Evolutionary conservation across 2,113 vertebrate species (phyloP).

Genomic region (Gnathonemus echidnorhynchus): DNA sequence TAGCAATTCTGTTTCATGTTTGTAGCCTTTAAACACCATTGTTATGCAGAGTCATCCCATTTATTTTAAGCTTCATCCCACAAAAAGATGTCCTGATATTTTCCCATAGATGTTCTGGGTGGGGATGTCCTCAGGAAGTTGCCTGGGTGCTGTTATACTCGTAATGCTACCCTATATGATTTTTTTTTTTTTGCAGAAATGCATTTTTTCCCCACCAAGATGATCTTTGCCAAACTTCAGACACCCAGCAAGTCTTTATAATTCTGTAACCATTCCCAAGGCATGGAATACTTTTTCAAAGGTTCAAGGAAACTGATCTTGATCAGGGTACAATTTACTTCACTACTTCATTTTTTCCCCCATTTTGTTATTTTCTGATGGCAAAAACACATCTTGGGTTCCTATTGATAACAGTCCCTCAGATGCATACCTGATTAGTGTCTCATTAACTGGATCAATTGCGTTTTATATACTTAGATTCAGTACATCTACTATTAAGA

Average conservation of each 20-base stretch:
- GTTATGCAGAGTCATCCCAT: background rate
- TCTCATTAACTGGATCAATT: background rate
- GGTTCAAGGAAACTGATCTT: background rate
- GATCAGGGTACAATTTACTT: background rate
- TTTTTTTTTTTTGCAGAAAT: background rate
- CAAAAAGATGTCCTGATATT: background rate
- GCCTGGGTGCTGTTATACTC: background rate
- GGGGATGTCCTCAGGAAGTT: background rate
- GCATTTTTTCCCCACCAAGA: background rate
- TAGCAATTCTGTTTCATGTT: background rate
- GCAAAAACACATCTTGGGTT: background rate
- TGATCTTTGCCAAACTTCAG: background rate
- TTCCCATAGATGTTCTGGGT: background rate
- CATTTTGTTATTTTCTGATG: background rate
- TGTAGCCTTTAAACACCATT: background rate
- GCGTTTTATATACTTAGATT: background rate
- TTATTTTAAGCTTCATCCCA: background rate
- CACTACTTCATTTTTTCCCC: background rate
- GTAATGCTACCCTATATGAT: background rate
- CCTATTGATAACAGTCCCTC: background rate
- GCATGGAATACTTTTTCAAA: background rate
- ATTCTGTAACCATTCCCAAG: background rate
- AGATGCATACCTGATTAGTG: background rate
- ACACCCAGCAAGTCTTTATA: background rate
- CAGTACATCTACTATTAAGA: background rate